Evolutionary conservation across 2,888 invertebrate genomes (phyloP), one percentile per base, ranked within the genome.

Genomic region (Uloborus plumipes): DNA sequence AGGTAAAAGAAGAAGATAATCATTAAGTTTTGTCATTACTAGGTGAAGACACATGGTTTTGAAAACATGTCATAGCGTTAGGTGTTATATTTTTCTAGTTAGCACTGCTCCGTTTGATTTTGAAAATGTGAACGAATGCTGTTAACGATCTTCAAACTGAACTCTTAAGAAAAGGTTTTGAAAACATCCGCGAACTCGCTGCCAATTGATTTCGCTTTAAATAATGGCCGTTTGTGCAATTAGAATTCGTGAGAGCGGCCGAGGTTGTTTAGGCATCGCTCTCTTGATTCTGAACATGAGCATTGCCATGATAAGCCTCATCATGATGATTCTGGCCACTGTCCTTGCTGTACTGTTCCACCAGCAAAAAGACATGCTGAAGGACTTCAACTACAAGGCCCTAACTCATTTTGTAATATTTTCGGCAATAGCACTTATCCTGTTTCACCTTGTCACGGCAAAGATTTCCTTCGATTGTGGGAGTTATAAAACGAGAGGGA

Each of bases 381-480:
- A 76, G 39, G 71, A 65, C n/a, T 76, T 74, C 47, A 39, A 66
- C 14, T 76, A 72, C 62, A 59, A 9, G 15, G 67, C 51, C 16
- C 18, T 70, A 7, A 67, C 65, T 2, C 9, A 71, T 31, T 20
- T 82, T 4, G 49, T 72, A 16, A 72, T 76, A 13, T 69, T 69
- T 66, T 71, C 69, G 14, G 72, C 72, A 47, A 15, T 71, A 0
- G 59, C 51, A 22, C 20, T 82, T 16, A 61, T 59, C 0, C 14
- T 71, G 16, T 72, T 82, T 2, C 82, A 82, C 26, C 49, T 66
- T 16, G 18, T 76, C 18, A 76, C 76, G 11, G 75, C 82, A 1
- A 82, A 82, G 49, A 13, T 76, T 2, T 71, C 70, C 39, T 75
- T 50, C 9, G 82, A 82, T 31, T 76, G 58, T 55, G 70, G 71